These are phyloP conservation scores for Menura novaehollandiae DNA, from an alignment of 2,113 vertebrate species.

Conservation along the genomic window DNA sequence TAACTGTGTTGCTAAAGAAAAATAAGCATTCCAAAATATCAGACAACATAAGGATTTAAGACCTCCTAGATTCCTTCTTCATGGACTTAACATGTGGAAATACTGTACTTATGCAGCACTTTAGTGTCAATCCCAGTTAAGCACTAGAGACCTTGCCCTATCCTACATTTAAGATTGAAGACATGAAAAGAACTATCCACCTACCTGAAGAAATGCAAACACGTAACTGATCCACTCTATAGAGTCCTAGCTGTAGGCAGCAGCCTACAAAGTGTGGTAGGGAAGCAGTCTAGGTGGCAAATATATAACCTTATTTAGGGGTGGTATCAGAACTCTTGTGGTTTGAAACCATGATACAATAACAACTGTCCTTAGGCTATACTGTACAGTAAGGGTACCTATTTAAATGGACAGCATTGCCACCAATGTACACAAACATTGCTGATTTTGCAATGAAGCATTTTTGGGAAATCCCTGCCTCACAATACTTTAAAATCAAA, in stretches of 20 bases:
- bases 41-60: neutral
- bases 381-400: neutral
- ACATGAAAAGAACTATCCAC: neutral
- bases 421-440: neutral
- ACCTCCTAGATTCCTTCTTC: neutral
- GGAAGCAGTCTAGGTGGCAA: neutral
- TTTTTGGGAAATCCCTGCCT: neutral
- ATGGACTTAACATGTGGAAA: neutral
- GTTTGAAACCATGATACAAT: neutral
- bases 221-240: neutral
- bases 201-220: neutral
- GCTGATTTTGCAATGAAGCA: neutral
- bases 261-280: neutral
- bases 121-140: neutral
- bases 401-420: neutral
- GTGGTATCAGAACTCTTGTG: neutral
- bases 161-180: neutral
- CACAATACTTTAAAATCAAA: neutral
- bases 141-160: neutral
- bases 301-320: neutral
- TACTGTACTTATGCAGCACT: neutral
- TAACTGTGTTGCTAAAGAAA: neutral
- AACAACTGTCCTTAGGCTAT: neutral
- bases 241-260: neutral
- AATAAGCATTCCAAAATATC: neutral